phyloP scores from a whole-genome alignment of 2,797 vertebrate genomes.

The Microctenopoma stevenorrisi region DNA sequence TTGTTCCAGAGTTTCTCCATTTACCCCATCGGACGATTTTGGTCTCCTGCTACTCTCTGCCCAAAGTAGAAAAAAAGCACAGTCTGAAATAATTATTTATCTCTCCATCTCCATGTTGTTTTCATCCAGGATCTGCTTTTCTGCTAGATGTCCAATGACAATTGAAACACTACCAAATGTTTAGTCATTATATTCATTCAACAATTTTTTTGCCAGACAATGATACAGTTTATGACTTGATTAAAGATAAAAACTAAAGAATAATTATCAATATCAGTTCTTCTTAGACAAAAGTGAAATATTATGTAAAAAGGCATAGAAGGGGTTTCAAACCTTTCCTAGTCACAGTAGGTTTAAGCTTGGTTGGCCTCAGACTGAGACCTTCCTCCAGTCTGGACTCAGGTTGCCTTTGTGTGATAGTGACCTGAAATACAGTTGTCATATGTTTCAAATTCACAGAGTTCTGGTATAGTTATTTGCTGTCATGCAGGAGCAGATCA shows the following conservation, averaged over 20 bases:
- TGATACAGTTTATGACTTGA: neutral
- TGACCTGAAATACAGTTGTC: constrained; percentile 82
- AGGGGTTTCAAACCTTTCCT: constrained; percentile 73
- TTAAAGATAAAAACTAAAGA: neutral
- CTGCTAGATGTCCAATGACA: neutral
- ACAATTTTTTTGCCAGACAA: neutral
- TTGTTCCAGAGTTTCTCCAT: constrained; percentile 75
- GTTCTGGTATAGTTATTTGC: too few species aligned
- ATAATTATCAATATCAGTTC: neutral
- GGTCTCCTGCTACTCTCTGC: constrained; percentile 72
- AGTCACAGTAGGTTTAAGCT: constrained; percentile 71
- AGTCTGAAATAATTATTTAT: neutral
- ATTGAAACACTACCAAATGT: neutral
- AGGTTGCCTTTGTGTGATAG: constrained; percentile 82
- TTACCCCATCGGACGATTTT: constrained; percentile 67
- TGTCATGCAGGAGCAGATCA: too few species aligned
- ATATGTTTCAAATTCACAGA: neutral
- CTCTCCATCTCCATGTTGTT: neutral
- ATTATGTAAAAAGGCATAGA: neutral
- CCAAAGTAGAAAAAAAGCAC: neutral
- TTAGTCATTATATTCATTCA: neutral
- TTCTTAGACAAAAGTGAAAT: neutral
- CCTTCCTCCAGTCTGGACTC: constrained; percentile 71
- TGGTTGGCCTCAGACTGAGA: constrained; percentile 73
- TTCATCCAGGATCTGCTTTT: neutral